Conservation (phyloP, 2,888 invertebrate species). For the Calameuta filiformis region DNA sequence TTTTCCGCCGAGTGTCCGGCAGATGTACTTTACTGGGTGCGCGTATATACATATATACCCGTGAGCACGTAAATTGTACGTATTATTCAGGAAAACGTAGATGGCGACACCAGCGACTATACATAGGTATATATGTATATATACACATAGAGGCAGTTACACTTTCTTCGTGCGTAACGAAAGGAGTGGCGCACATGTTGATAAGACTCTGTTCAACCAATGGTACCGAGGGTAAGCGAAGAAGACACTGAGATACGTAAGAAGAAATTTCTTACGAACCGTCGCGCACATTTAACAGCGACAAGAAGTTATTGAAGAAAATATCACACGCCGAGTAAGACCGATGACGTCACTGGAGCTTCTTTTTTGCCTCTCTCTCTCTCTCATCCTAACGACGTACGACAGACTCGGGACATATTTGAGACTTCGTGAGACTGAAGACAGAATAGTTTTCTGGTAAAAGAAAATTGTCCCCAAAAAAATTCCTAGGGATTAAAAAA, state of each 20-base stretch:
- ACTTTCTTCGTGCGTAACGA: neutral
- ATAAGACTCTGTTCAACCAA: neutral
- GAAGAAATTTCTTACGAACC: neutral
- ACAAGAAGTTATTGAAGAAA: constrained; percentile 44
- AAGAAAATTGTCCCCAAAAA: neutral
- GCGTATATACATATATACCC: neutral
- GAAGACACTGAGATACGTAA: too few relatives aligned
- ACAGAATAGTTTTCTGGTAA: neutral
- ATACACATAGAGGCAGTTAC: neutral
- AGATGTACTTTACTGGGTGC: constrained; percentile 18
- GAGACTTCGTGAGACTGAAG: neutral
- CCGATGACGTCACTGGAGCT: constrained; percentile 28
- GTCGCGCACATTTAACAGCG: neutral
- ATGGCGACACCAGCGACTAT: neutral
- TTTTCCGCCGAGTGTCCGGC: constrained; percentile 25
- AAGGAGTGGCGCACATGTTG: neutral
- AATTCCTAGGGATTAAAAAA: neutral
- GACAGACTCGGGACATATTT: neutral
- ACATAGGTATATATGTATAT: neutral
- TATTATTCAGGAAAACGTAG: neutral
- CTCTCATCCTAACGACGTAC: neutral
- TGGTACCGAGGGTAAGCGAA: neutral
- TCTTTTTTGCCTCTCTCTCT: neutral
- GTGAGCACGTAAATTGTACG: neutral
- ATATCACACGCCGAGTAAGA: constrained; percentile 40